Evolutionary conservation across 2,113 vertebrate genomes (phyloP), one percentile per base, ranked within the genome.

Genomic region (Thamnaconus septentrionalis): DNA sequence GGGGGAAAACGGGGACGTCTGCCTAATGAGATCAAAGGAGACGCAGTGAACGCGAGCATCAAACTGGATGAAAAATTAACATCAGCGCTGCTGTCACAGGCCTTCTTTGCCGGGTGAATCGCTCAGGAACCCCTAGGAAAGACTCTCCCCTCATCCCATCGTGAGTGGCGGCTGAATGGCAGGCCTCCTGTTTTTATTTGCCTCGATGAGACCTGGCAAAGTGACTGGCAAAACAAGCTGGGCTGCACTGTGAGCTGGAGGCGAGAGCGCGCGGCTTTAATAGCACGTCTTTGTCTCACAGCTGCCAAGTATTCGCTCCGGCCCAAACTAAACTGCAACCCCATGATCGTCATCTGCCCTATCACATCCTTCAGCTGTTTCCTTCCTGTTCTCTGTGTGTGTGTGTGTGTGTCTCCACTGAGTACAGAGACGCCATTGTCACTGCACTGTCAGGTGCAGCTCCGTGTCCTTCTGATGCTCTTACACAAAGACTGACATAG

Each of bases 331-430:
- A 82, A 86, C 77, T 72, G 74, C 82, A 86, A 87, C 81, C 88
- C 78, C 89, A 87, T 94, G 90, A 92, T 93, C 89, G 90, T 89
- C 87, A 89, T 88, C 70, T 78, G 88, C 82, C 90, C 87, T 70
- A 79, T 80, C 90, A 90, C 83, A 81, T 81, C 83, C 85, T 85
- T 87, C 90, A 92, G 92, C 91, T 91, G 84, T 81, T 79, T 88
- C 85, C 78, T 69, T 69, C 73, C 69, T 57, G 69, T 61, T 65
- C 63, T 59, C 41, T 60, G 60, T 79, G 61, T 65, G 64, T 49
- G 81, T 8, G 56, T 47, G 45, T 31, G 61, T 40, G 12, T 52
- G 80, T 10, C 55, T 42, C 50, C 11, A 1, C 71, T 61, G 72
- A 81, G 77, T 74, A 90, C 84, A 90, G 82, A 84, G 78, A 69